Evolutionary conservation across 2,888 invertebrate genomes (phyloP).

Genomic region (Merodon equestris): DNA sequence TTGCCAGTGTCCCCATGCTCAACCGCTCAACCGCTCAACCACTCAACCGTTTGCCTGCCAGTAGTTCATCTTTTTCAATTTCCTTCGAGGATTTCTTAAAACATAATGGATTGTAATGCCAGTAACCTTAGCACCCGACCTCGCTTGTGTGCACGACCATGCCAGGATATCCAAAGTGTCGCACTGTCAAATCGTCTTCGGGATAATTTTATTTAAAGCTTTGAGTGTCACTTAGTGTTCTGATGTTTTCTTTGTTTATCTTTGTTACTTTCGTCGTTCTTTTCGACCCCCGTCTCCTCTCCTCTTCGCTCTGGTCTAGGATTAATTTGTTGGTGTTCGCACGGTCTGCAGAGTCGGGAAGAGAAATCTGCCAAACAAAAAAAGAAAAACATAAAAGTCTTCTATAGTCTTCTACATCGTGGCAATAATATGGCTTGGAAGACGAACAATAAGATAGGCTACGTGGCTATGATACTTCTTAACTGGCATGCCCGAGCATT

Average conservation of each 20-base stretch:
- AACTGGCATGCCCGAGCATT: not conserved
- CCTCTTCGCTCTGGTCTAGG: not conserved
- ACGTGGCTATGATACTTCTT: too few relatives aligned
- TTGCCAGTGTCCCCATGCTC: too few relatives aligned
- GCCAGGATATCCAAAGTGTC: not conserved
- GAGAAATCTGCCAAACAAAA: not conserved
- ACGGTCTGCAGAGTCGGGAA: not conserved
- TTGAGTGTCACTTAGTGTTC: conserved; percentile 46
- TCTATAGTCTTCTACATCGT: conserved; percentile 45
- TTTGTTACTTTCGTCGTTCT: not conserved
- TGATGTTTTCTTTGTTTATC: conserved; percentile 13
- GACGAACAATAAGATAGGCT: too few relatives aligned
- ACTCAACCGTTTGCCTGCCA: not conserved
- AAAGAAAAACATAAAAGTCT: conserved; percentile 17
- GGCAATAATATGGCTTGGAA: conserved; percentile 28
- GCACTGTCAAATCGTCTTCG: conserved; percentile 22
- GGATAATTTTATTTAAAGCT: conserved; percentile 51
- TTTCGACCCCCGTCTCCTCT: too few relatives aligned
- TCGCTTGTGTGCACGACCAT: not conserved
- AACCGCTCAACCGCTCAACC: too few relatives aligned
- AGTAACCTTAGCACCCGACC: not conserved
- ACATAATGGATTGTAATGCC: conserved; percentile 12
- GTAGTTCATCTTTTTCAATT: conserved; percentile 44
- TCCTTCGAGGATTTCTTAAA: conserved; percentile 13
- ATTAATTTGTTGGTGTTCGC: not conserved